These are phyloP conservation scores for Triplophysa siluroides DNA, from an alignment of 2,113 vertebrate species.

Conservation along the genomic window DNA sequence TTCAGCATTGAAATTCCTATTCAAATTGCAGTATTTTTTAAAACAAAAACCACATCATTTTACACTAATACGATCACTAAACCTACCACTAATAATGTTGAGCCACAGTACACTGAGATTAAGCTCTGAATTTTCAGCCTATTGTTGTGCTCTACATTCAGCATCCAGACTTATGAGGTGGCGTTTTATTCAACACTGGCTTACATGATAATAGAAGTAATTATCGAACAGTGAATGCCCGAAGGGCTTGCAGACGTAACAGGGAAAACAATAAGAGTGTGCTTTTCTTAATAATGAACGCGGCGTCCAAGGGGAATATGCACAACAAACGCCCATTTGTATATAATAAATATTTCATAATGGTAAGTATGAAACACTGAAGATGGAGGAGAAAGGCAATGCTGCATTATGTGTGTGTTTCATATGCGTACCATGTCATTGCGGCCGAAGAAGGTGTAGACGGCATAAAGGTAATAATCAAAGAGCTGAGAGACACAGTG, in stretches of 20 bases:
- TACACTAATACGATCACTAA: too few species aligned
- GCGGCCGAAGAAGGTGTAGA: constrained; percentile 96
- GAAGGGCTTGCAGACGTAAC: background rate
- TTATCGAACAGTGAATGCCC: constrained; percentile 34
- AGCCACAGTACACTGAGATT: background rate
- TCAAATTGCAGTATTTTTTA: too few species aligned
- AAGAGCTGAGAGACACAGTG: constrained; percentile 98
- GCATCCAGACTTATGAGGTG: background rate
- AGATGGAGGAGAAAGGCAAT: background rate
- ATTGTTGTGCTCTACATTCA: background rate
- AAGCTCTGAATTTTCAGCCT: background rate
- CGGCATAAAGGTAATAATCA: constrained; percentile 96
- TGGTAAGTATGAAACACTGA: background rate
- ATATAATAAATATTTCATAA: constrained; percentile 35
- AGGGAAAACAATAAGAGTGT: background rate
- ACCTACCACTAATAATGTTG: background rate
- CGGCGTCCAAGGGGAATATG: background rate
- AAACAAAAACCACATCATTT: too few species aligned
- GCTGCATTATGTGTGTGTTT: background rate
- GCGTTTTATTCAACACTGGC: background rate
- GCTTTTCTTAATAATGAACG: constrained; percentile 40
- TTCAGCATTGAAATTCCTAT: too few species aligned
- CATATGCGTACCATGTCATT: constrained; percentile 86
- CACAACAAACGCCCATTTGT: background rate
- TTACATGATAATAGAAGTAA: constrained; percentile 34